A percentile compares a stretch with the other conserved stretches of the same genome.
These are phyloP conservation scores for Stegostoma tigrinum DNA, from an alignment of 2,113 vertebrate species.

Conservation along the genomic window DNA sequence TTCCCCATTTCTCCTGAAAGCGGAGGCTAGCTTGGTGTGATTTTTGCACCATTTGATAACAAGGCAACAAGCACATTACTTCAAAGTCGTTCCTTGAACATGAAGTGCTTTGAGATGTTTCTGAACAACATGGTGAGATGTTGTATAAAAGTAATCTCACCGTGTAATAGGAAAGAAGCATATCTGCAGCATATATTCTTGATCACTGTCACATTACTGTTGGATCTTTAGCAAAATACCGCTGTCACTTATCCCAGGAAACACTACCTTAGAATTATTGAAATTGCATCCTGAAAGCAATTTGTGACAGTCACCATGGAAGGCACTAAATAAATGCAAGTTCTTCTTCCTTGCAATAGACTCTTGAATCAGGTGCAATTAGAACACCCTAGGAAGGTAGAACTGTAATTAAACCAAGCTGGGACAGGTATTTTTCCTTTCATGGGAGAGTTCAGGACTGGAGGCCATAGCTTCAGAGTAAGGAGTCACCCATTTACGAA, in stretches of 20 bases:
- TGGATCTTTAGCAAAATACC: not conserved
- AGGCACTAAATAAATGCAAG: no score
- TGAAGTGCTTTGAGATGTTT: not conserved
- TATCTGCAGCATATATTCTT: not conserved
- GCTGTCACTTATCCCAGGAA: not conserved
- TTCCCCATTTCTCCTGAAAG: no score
- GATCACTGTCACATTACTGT: not conserved
- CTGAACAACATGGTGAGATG: not conserved
- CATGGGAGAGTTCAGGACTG: no score
- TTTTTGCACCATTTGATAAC: not conserved
- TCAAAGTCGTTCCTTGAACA: not conserved
- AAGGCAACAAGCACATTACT: no score
- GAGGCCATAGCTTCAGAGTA: no score
- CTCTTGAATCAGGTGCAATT: not conserved
- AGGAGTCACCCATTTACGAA: no score
- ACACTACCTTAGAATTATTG: not conserved
- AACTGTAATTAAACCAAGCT: not conserved
- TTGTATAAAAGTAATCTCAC: not conserved
- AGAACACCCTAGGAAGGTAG: not conserved
- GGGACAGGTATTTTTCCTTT: not conserved
- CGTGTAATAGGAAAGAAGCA: not conserved
- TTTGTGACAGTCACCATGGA: no score
- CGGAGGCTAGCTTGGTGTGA: no score
- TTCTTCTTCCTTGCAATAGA: no score
- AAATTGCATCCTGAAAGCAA: not conserved